Percentiles rank a stretch among this genome's conserved stretches.
Conservation (phyloP, 2,113 vertebrate genomes). For the Tachysurus fulvidraco region DNA sequence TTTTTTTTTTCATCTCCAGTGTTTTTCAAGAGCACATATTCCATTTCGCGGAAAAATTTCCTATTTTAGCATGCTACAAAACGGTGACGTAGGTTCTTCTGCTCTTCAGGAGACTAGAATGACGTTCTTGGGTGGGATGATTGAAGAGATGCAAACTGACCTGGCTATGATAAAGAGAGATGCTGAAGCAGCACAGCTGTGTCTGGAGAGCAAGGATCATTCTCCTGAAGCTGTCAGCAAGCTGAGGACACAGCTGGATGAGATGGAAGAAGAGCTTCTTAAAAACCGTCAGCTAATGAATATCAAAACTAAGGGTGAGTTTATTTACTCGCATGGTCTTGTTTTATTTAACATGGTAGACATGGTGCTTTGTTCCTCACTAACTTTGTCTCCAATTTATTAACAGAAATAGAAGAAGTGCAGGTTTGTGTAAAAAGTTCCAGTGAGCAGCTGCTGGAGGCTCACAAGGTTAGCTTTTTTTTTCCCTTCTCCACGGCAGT, state of each 20-base stretch:
- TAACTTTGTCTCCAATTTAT: neutral
- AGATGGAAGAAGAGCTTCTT: conserved; percentile 67
- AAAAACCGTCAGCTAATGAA: conserved; percentile 69
- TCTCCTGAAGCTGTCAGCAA: conserved; percentile 61
- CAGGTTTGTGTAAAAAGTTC: conserved; percentile 60
- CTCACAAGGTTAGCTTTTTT: conserved; percentile 70
- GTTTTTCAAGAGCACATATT: neutral
- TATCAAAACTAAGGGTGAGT: conserved; percentile 58
- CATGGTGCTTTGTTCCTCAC: neutral
- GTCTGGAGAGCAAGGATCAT: conserved; percentile 69
- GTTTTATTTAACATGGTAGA: neutral
- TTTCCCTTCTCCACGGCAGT: neutral
- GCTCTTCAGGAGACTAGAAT: conserved; percentile 56
- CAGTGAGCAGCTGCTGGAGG: conserved; percentile 73
- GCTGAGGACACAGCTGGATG: conserved; percentile 71
- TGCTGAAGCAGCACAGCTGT: conserved; percentile 73
- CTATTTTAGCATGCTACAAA: neutral
- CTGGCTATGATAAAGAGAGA: conserved; percentile 81
- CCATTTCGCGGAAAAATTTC: neutral
- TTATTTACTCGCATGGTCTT: neutral
- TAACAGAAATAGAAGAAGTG: conserved; percentile 72
- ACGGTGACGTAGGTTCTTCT: neutral
- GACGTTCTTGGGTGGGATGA: conserved; percentile 71
- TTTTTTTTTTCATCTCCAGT: neutral
- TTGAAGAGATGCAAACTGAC: conserved; percentile 79